Evolutionary conservation across 2,888 invertebrate species (phyloP).

Genomic region (Apamea crenata): DNA sequence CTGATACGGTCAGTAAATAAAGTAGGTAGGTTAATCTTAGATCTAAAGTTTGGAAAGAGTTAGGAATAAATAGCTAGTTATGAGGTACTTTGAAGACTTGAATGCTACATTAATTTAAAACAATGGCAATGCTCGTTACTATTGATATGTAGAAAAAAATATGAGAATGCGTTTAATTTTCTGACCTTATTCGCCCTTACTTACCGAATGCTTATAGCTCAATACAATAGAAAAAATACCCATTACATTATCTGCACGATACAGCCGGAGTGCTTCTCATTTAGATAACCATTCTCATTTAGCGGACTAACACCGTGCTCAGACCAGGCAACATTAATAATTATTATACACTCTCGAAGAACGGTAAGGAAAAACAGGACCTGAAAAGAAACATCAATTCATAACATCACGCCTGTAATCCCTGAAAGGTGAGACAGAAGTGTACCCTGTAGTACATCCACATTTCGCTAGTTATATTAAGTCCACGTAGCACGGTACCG

Average conservation of each 20-base stretch:
- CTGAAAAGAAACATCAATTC: too few species aligned
- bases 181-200: neutral
- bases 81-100: neutral
- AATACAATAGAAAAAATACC: neutral
- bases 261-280: neutral
- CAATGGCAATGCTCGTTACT: neutral
- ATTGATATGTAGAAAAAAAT: neutral
- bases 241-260: neutral
- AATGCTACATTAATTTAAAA: neutral
- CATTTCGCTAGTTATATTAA: too few species aligned
- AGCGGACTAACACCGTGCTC: neutral
- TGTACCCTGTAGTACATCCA: too few species aligned
- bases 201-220: neutral
- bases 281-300: slow-evolving; percentile 9
- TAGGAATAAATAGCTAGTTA: neutral
- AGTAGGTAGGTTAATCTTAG: neutral
- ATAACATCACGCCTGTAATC: too few species aligned
- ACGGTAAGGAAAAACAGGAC: neutral
- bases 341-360: neutral
- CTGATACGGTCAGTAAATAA: neutral
- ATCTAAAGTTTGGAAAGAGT: neutral
- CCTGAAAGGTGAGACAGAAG: too few species aligned
- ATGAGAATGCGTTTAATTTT: neutral
- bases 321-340: neutral
- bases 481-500: too few species aligned